Percentiles rank a stretch among this genome's conserved stretches.
These are phyloP conservation scores for Panulirus ornatus DNA, from an alignment of 1,140 invertebrate species.

Conservation along the genomic window DNA sequence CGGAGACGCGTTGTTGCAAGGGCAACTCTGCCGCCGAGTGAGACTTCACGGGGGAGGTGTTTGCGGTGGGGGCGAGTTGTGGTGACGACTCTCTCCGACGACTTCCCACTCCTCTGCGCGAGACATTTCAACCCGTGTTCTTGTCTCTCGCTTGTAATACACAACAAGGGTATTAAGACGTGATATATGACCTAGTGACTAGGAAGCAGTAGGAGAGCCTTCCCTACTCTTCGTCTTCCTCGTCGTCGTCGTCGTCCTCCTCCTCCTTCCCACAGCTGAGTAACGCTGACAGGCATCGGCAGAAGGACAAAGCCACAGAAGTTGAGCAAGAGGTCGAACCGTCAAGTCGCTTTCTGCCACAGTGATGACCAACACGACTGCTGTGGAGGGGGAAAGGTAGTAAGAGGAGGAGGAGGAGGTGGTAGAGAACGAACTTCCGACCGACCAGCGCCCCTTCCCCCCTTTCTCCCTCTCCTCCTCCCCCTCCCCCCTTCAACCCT, in stretches of 20 bases:
- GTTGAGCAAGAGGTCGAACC: neutral
- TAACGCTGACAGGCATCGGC: constrained; percentile 31
- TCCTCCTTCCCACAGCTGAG: constrained; percentile 50
- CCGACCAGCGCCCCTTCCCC: no score
- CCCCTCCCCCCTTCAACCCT: neutral
- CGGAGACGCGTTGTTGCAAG: no score
- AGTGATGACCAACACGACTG: neutral
- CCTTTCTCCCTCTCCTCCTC: no score
- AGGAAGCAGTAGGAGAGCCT: no score
- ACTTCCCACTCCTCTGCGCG: neutral
- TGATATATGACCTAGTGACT: neutral
- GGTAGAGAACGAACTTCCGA: no score
- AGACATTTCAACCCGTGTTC: neutral
- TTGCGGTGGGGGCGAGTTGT: neutral
- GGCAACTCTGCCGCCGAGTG: neutral
- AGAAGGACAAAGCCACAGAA: constrained; percentile 11
- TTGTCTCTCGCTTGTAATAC: neutral
- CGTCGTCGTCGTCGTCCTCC: no score
- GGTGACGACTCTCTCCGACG: neutral
- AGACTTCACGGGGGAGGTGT: neutral
- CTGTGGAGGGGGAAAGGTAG: no score
- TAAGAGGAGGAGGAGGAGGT: no score
- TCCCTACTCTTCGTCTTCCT: no score
- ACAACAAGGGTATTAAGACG: neutral
- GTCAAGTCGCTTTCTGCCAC: neutral